Percentiles rank a stretch among this genome's conserved stretches.
Evolutionary conservation across 1,140 invertebrate genomes (phyloP).

Genomic region (Aethina tumida): DNA sequence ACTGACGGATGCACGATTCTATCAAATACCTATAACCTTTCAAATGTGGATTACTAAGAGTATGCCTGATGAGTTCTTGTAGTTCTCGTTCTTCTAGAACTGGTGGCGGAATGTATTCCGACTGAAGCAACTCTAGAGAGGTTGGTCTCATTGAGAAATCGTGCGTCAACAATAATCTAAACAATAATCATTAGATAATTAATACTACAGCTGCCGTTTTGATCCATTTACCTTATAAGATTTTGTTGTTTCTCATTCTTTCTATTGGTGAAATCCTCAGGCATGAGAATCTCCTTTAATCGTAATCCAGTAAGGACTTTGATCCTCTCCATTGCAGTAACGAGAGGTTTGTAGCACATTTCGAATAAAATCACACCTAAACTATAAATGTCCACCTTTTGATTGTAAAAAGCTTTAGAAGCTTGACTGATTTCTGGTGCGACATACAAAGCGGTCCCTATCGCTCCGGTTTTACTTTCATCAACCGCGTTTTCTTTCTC

Average conservation of each 20-base stretch:
- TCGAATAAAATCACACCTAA: conserved; percentile 79
- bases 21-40: conserved; percentile 74
- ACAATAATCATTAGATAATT: conserved; percentile 17
- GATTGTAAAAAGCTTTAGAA: conserved; percentile 67
- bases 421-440: conserved; percentile 71
- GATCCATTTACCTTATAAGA: conserved; percentile 36
- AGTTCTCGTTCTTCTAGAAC: conserved; percentile 70
- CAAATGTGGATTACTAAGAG: conserved; percentile 66
- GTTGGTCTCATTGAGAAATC: conserved; percentile 74
- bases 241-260: conserved; percentile 37
- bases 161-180: conserved; percentile 73
- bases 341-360: conserved; percentile 80
- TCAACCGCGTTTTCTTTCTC: conserved; percentile 20
- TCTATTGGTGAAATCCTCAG: conserved; percentile 33
- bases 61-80: conserved; percentile 65
- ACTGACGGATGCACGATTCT: conserved; percentile 55
- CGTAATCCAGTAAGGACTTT: conserved; percentile 63
- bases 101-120: conserved; percentile 67
- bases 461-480: conserved; percentile 64
- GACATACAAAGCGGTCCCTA: conserved; percentile 89
- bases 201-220: neutral
- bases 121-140: conserved; percentile 69
- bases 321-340: conserved; percentile 82
- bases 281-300: conserved; percentile 53
- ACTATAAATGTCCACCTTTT: conserved; percentile 94